Base-by-base conservation (phyloP, 2,113 vertebrate species). In the Odocoileus virginianus region DNA sequence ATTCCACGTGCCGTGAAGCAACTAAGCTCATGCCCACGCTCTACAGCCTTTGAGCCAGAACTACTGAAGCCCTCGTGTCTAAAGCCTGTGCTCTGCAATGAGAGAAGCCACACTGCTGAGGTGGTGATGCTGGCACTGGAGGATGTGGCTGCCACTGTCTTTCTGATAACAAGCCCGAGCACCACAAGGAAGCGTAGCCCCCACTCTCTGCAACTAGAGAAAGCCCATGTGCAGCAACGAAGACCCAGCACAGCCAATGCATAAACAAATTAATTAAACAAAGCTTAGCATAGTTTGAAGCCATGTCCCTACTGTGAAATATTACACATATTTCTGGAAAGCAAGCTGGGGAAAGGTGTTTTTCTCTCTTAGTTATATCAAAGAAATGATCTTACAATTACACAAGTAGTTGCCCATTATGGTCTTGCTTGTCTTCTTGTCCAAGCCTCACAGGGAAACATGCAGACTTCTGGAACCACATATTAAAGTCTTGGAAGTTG, bases 391-490 rank as follows among this genome's bases (percentile, higher is more conserved):
- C 33, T 86, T 89, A 96, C 82, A 98, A 86, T 98, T 98, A 97
- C 91, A 94, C 92, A 96, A 98, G 91, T 91, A 95, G 83, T 74
- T 10, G 19, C 61, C 93, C 93, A 97, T 96, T 97, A 89, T 23
- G 74, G 95, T 98, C 97, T 97, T 97, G 94, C 95, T 97, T 98
- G 95, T 97, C 96, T 97, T 89, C 96, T 95, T 89, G 84, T 97
- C 97, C 91, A 97, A 98, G 97, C 94, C 98, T 98, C 97, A 97
- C 89, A 97, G 78, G 85, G 84, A 98, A 97, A 97, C 87, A 96
- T 78, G 97, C 95, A 98, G 98, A 98, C 98, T 97, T 96, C 91
- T 98, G 98, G 98, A 98, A 98, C 97, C 98, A 96, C 91, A 86
- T 95, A 94, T 96, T 97, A 87, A 95, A 97, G 93, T 96, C 89